Evolutionary conservation across 2,797 vertebrate species (phyloP), one percentile per base, ranked within the genome.

Genomic region (Esox masquinongy): DNA sequence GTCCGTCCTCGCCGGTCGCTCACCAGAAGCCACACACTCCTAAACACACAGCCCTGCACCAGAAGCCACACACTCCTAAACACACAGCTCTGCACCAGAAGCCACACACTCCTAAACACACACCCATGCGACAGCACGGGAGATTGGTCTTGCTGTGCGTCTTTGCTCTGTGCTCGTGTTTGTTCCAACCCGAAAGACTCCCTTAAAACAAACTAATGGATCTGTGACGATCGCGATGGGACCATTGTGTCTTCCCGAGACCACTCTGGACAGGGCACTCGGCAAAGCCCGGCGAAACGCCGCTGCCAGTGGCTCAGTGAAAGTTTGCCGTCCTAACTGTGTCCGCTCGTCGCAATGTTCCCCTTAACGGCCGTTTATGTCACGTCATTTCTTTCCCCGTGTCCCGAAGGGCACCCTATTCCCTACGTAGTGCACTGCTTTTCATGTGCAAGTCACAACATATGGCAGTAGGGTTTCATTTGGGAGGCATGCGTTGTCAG

Each of bases 51-150:
- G 17, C 63, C 34, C 22, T 64, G 49, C 29, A 22, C 19, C 29
- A 24, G 63, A 63, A 53, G 64, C 2, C 51, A 72, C 70, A 72
- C 68, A 50, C 39, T 22, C 1, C 4, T 51, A 71, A 26, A 72
- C 7, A 72, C 31, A 68, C 66, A 68, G 14, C 19, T 4, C 51
- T 19, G 51, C 43, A 22, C 19, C 29, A 24, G 63, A 63, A 53
- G 64, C 2, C 51, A 72, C 70, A 72, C 68, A 50, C 39, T 22
- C 1, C 15, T 53, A 61, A 17, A 72, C 69, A 71, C 49, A 50
- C 36, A 61, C 17, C 63, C 34, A 36, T 64, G 49, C 29, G 12
- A 17, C 31, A 31, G 19, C 70, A 39, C 15, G 31, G 26, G 70
- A 39, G n/a, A 31, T 47, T 53, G 29, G 5, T 15, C 8, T 22